phyloP scores from a whole-genome alignment of 2,888 invertebrate species.

The Meiosimyza platycephala region DNA sequence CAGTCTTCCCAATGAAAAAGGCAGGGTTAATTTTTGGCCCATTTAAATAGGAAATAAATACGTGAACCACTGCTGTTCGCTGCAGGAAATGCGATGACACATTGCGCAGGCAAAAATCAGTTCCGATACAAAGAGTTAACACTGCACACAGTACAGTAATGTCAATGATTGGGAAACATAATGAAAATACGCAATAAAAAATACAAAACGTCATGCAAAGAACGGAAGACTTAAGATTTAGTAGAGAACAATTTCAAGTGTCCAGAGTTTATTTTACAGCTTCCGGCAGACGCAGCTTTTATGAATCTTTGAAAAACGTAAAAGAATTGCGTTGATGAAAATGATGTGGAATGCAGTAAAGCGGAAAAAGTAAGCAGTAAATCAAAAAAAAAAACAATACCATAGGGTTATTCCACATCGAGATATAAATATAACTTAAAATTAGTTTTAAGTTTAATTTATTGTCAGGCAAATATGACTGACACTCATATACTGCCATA shows the following conservation, averaged over 20 bases:
- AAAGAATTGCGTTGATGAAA: slow-evolving; percentile 6
- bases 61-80: too few relatives aligned
- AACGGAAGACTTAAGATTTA: background rate
- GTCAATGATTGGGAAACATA: background rate
- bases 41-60: too few relatives aligned
- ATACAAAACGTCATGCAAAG: background rate
- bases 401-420: background rate
- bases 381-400: background rate
- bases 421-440: too few relatives aligned
- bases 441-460: too few relatives aligned
- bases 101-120: background rate
- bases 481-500: too few relatives aligned
- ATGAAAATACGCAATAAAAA: background rate
- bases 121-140: background rate
- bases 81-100: background rate
- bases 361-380: background rate
- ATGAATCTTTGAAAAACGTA: background rate
- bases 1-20: background rate
- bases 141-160: background rate
- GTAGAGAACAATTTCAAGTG: background rate
- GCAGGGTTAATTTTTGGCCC: too few relatives aligned
- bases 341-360: slow-evolving; percentile 1
- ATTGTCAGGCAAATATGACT: too few relatives aligned
- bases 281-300: slow-evolving; percentile 17
- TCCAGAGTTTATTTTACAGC: slow-evolving; percentile 3